These are phyloP conservation scores for Blastobasis adustella DNA, from an alignment of 2,888 invertebrate species.

Conservation along the genomic window DNA sequence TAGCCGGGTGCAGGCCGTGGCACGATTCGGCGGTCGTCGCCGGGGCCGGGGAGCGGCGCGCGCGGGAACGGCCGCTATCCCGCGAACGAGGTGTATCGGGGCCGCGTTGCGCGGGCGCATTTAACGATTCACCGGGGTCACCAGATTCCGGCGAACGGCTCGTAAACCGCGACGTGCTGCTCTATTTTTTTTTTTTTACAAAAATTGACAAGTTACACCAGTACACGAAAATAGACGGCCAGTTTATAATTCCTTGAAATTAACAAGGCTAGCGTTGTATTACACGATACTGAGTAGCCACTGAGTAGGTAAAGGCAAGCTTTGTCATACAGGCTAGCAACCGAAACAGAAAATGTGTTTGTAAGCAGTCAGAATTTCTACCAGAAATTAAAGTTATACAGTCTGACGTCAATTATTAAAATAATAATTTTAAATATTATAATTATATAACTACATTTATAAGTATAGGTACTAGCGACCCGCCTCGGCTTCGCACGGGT, in stretches of 20 bases:
- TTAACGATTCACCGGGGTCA: conserved; percentile 64
- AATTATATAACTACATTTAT: too few species aligned
- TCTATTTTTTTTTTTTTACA: conserved; percentile 52
- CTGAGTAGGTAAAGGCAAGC: too few species aligned
- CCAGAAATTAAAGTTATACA: too few species aligned
- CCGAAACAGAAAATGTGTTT: too few species aligned
- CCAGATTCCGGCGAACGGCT: conserved; percentile 62
- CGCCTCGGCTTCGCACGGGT: too few species aligned
- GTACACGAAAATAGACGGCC: conserved; percentile 29
- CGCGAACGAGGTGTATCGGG: conserved; percentile 37
- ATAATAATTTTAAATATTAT: too few species aligned
- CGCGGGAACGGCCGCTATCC: neutral
- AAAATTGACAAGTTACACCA: conserved; percentile 33
- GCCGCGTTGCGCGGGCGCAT: conserved; percentile 43
- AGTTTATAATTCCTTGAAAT: neutral
- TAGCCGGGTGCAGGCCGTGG: too few species aligned
- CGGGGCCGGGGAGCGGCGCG: neutral
- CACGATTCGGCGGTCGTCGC: neutral
- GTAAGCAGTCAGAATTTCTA: too few species aligned
- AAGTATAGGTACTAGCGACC: too few species aligned
- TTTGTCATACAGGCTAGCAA: too few species aligned
- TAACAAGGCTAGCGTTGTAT: neutral
- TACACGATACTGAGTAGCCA: too few species aligned
- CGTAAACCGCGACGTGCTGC: conserved; percentile 50
- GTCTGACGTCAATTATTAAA: too few species aligned